Evolutionary conservation across 2,797 vertebrate genomes (phyloP).

Genomic region (Manis javanica): DNA sequence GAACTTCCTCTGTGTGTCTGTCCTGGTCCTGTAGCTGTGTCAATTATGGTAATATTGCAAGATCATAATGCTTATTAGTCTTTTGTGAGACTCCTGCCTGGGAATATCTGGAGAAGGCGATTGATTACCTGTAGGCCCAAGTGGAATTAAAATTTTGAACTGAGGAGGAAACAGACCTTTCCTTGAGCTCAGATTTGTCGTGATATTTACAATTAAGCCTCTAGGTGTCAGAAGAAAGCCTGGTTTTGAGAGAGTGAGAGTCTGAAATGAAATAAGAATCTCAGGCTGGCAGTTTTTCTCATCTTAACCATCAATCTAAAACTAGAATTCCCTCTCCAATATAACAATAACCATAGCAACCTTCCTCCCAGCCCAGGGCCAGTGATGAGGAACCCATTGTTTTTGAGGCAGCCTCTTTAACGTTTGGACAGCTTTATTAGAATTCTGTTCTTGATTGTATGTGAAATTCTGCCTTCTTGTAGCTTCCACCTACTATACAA

Average conservation of each 20-base stretch:
- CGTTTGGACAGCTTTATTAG: not conserved
- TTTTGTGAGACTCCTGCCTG: not conserved
- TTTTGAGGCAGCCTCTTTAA: not conserved
- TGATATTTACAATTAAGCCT: not conserved
- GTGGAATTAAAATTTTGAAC: not conserved
- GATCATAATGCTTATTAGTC: not conserved
- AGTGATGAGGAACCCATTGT: not conserved
- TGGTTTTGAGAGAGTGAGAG: not conserved
- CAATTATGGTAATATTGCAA: not conserved
- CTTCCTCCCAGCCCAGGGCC: not conserved
- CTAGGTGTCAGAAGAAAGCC: conserved; percentile 58
- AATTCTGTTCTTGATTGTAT: not conserved
- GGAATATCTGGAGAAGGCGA: not conserved
- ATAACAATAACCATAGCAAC: not conserved
- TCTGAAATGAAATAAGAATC: not conserved
- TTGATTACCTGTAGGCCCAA: not conserved
- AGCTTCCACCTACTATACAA: not conserved
- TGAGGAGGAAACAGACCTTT: not conserved
- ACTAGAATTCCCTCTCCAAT: not conserved
- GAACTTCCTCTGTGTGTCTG: not conserved
- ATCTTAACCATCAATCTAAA: not conserved
- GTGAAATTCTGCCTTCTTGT: not conserved
- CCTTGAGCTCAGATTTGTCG: not conserved
- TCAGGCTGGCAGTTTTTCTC: not conserved
- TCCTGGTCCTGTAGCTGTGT: not conserved